A percentile compares a stretch with the other conserved stretches of the same genome.
Evolutionary conservation across 2,888 invertebrate genomes (phyloP).

Genomic region (Tyria jacobaeae): DNA sequence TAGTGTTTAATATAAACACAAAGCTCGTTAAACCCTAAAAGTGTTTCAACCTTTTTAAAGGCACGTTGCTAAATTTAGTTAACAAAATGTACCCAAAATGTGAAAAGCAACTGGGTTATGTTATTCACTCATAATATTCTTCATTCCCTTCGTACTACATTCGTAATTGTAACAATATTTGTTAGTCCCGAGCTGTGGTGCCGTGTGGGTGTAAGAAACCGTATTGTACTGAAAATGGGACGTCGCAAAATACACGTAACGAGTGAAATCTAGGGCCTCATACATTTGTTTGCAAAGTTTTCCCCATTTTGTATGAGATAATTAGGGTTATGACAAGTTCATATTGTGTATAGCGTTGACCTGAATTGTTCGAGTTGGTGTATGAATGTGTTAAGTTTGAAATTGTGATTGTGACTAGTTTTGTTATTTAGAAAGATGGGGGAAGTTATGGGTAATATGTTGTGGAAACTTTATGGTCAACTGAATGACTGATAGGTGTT

Average conservation of each 20-base stretch:
- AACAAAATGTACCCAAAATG: slow-evolving; percentile 12
- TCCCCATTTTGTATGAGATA: slow-evolving; percentile 12
- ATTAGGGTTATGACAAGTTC: slow-evolving; percentile 11
- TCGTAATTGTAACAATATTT: slow-evolving; percentile 16
- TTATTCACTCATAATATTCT: slow-evolving; percentile 14
- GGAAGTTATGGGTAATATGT: not conserved
- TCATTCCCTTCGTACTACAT: slow-evolving; percentile 10
- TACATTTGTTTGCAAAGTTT: slow-evolving; percentile 18
- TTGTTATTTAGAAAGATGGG: not conserved
- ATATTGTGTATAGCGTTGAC: slow-evolving; percentile 6
- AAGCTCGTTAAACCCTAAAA: slow-evolving; percentile 9
- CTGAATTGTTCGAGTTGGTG: not conserved
- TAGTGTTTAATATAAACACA: not conserved
- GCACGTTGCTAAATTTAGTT: slow-evolving; percentile 3
- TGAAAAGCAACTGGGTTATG: slow-evolving; percentile 3
- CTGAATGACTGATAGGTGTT: not conserved
- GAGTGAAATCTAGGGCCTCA: slow-evolving; percentile 14
- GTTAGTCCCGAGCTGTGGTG: not conserved
- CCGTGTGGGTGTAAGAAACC: slow-evolving; percentile 7
- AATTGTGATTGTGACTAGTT: slow-evolving; percentile 3
- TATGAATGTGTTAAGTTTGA: not conserved
- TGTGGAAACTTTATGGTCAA: not conserved
- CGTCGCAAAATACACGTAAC: slow-evolving; percentile 17
- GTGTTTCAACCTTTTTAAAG: slow-evolving; percentile 2
- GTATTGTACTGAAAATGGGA: slow-evolving; percentile 22